Conservation (phyloP, 1,140 invertebrate species). For the Cherax quadricarinatus region DNA sequence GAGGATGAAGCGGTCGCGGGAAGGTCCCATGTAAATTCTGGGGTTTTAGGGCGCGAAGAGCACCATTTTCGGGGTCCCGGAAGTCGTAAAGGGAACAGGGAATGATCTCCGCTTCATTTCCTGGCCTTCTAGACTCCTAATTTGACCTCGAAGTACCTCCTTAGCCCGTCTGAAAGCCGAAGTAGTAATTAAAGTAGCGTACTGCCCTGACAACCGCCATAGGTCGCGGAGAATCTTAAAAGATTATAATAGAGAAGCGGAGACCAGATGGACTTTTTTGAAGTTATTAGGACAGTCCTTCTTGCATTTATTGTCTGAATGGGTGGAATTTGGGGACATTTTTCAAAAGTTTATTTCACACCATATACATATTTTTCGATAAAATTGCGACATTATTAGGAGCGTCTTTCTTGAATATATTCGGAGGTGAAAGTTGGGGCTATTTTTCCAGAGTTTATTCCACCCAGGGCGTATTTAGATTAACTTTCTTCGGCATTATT, state of each 20-base stretch:
- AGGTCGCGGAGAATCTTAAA: neutral
- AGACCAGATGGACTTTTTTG: neutral
- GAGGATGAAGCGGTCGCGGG: neutral
- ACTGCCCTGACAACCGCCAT: neutral
- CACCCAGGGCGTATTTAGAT: no score
- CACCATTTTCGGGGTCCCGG: neutral
- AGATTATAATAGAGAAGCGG: neutral
- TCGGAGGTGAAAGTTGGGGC: no score
- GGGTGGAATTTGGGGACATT: neutral
- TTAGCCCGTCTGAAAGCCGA: conserved; percentile 2
- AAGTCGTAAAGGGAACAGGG: neutral
- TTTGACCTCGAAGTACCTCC: neutral
- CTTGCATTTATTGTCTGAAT: neutral
- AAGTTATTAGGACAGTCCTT: neutral
- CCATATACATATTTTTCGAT: neutral
- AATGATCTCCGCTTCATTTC: neutral
- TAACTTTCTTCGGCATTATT: no score
- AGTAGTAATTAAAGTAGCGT: neutral
- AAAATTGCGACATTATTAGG: no score
- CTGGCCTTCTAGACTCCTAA: neutral
- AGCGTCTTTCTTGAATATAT: no score
- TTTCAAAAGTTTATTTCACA: neutral
- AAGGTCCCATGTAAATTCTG: neutral
- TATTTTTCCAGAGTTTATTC: no score
- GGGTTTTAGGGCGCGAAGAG: neutral